Evolutionary conservation across 1,140 invertebrate species (phyloP).

Genomic region (Grapholita molesta): DNA sequence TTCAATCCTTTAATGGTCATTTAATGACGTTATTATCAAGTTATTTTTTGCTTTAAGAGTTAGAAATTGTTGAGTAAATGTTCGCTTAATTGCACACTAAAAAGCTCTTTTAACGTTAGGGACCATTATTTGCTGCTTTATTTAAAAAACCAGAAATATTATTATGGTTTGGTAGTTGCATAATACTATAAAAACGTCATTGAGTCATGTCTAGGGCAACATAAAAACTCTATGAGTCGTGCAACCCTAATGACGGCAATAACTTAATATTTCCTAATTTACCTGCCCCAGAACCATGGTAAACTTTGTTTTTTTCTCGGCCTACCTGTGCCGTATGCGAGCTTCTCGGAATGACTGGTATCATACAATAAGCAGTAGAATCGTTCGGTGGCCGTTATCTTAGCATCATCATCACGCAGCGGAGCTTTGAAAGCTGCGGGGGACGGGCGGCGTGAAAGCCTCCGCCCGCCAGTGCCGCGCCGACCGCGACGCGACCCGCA

Average conservation of each 20-base stretch:
- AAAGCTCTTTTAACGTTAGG: no score
- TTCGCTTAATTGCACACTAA: no score
- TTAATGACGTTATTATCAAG: background rate
- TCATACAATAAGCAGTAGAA: conserved; percentile 73
- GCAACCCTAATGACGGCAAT: conserved; percentile 5
- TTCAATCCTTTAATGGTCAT: background rate
- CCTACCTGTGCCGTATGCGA: conserved; percentile 30
- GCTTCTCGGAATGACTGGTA: conserved; percentile 46
- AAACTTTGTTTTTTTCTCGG: conserved; percentile 19
- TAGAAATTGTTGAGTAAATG: no score
- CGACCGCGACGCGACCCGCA: conserved; percentile 55
- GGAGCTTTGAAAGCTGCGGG: conserved; percentile 62
- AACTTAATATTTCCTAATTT: conserved; percentile 15
- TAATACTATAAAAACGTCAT: background rate
- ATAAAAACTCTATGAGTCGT: background rate
- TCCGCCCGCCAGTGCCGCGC: conserved; percentile 69
- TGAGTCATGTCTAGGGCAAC: background rate
- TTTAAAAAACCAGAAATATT: no score
- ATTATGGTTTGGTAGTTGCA: background rate
- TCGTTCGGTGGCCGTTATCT: conserved; percentile 72
- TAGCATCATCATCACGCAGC: conserved; percentile 67
- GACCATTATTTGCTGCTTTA: no score
- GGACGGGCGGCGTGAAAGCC: conserved; percentile 63
- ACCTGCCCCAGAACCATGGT: conserved; percentile 3
- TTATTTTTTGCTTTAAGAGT: no score